Evolutionary conservation across 2,113 vertebrate species (phyloP).

Genomic region (Phaethon lepturus): DNA sequence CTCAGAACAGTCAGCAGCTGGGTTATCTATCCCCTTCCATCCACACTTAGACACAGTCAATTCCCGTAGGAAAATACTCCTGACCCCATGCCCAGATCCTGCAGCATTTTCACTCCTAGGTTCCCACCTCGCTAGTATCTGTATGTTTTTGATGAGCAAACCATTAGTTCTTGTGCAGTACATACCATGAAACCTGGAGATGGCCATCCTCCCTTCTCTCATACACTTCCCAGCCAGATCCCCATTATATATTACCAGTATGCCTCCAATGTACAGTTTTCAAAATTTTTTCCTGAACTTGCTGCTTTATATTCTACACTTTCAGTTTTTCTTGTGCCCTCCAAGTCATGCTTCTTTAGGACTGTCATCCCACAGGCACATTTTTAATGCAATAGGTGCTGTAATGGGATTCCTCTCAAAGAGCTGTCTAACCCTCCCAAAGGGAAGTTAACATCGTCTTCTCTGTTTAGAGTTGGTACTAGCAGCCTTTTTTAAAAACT

Average conservation of each 20-base stretch:
- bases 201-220: not conserved
- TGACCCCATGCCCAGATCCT: not conserved
- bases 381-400: not conserved
- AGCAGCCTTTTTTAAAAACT: not conserved
- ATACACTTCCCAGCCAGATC: not conserved
- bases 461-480: not conserved
- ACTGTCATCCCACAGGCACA: too few species aligned
- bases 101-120: not conserved
- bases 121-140: too few species aligned
- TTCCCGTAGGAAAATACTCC: not conserved
- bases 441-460: not conserved
- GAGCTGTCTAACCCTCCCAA: not conserved
- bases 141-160: not conserved
- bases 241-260: too few species aligned
- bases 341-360: not conserved
- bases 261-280: too few species aligned
- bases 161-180: not conserved
- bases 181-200: not conserved
- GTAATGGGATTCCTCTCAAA: not conserved
- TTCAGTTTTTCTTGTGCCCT: not conserved
- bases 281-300: not conserved
- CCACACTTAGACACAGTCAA: not conserved
- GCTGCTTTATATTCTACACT: not conserved
- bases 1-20: not conserved
- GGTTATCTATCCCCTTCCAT: not conserved